Evolutionary conservation across 2,113 vertebrate genomes (phyloP), one percentile per base, ranked within the genome.

Genomic region (Agapornis roseicollis): DNA sequence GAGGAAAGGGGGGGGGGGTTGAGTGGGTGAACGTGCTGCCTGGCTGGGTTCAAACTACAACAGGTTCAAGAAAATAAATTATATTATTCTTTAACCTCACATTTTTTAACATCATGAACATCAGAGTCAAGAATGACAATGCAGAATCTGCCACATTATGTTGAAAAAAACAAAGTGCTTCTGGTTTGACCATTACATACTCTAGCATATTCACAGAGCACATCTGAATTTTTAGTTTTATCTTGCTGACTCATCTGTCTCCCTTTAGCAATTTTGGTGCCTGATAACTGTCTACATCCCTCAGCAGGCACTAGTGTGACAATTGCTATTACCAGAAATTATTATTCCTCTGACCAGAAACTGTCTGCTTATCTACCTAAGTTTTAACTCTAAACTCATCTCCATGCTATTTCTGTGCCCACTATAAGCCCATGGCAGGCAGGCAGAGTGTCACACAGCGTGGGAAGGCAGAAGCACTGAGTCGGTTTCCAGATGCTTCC

Each of bases 401-500:
- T 61, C 69, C 4, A 0, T 4, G 5, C 33, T 17, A 14, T n/a
- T 71, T 72, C 46, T 56, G 35, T 64, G 44, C 65, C 61, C 53
- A 35, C 39, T 24, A 22, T 31, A 41, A 8, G 39, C 46, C 56
- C 47, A 25, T 0, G 0, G 68, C 20, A 53, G 61, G 61, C 55
- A 25, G 42, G 56, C 37, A 0, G 4, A 53, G 41, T 10, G 65
- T 10, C 61, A 28, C 58, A 29, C 8, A 14, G 31, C 3, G 1
- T 11, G 39, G 61, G 60, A 85, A 46, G 52, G 41, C 1, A 0
- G 80, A 92, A 94, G 61, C 4, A 2, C 11, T 0, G 0, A 23
- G 33, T 66, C 56, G 23, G 4, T 33, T 95, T 90, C 94, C 95
- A 95, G 92, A 90, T 56, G 64, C 85, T 92, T 93, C 79, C 61